phyloP scores from a whole-genome alignment of 2,888 invertebrate species.

The Cloeon dipterum region DNA sequence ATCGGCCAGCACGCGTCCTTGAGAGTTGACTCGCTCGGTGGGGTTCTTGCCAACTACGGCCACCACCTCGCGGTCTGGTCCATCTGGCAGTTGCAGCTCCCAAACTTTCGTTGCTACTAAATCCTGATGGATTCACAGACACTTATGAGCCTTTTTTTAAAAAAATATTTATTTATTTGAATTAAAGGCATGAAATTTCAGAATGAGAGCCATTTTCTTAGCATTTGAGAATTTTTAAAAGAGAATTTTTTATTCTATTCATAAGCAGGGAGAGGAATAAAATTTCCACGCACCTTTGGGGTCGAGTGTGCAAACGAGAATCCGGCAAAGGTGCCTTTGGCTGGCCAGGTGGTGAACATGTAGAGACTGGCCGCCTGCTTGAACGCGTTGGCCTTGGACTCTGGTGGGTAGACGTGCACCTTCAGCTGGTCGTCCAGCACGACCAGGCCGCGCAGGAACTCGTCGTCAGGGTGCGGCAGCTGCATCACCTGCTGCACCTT shows the following conservation, averaged over 20 bases:
- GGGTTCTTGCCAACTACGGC: slow-evolving; percentile 37
- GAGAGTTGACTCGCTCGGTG: slow-evolving; percentile 68
- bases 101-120: slow-evolving; percentile 42
- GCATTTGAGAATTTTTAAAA: too few relatives aligned
- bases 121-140: slow-evolving; percentile 26
- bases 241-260: too few relatives aligned
- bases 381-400: slow-evolving; percentile 23
- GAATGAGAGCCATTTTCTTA: too few relatives aligned
- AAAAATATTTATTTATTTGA: too few relatives aligned
- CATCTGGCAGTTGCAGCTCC: slow-evolving; percentile 41
- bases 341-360: slow-evolving; percentile 36
- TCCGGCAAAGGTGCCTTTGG: slow-evolving; percentile 33
- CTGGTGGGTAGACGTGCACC: slow-evolving; percentile 42
- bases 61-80: slow-evolving; percentile 35
- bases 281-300: slow-evolving; percentile 19
- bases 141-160: too few relatives aligned
- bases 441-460: slow-evolving; percentile 55
- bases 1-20: slow-evolving; percentile 85
- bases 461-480: slow-evolving; percentile 41
- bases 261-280: slow-evolving; percentile 12
- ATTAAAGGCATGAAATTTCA: too few relatives aligned
- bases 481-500: slow-evolving; percentile 51
- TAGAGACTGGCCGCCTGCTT: slow-evolving; percentile 29
- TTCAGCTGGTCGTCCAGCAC: slow-evolving; percentile 41
- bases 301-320: slow-evolving; percentile 27